Conservation (phyloP, 2,113 vertebrate species). For the Vicugna pacos region DNA sequence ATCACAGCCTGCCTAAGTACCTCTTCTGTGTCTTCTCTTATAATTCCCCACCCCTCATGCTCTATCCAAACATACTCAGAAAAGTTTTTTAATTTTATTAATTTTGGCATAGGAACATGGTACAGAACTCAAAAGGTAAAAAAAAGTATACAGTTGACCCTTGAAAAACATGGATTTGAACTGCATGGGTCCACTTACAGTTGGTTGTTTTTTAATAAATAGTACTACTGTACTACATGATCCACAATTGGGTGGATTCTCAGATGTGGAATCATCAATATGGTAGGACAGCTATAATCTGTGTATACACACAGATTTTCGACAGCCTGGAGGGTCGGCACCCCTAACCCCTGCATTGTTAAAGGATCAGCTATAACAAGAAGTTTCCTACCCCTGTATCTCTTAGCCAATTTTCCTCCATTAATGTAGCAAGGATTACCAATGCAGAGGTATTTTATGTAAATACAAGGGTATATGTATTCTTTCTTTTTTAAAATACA, state of each 20-base stretch:
- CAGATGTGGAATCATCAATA: background rate
- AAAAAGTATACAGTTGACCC: background rate
- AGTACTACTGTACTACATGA: background rate
- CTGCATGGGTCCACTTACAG: background rate
- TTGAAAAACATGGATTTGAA: background rate
- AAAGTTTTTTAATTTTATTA: conserved; percentile 30
- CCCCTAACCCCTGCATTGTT: background rate
- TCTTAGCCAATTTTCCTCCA: background rate
- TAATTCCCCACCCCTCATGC: background rate
- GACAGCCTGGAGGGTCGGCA: background rate
- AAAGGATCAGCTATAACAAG: background rate
- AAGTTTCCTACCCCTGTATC: background rate
- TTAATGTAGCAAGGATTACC: background rate
- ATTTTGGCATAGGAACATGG: background rate
- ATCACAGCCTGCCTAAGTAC: background rate
- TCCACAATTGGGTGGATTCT: background rate
- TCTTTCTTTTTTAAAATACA: background rate
- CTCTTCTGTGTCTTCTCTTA: background rate
- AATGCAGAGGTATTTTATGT: background rate
- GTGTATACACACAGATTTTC: background rate
- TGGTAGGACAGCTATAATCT: background rate
- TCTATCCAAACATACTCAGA: background rate
- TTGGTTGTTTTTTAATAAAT: background rate
- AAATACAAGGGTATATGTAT: background rate
- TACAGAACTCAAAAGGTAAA: conserved; percentile 35